A percentile compares a stretch with the other conserved stretches of the same genome.
These are phyloP conservation scores for Podarcis muralis DNA, from an alignment of 2,113 vertebrate species.

Conservation along the genomic window DNA sequence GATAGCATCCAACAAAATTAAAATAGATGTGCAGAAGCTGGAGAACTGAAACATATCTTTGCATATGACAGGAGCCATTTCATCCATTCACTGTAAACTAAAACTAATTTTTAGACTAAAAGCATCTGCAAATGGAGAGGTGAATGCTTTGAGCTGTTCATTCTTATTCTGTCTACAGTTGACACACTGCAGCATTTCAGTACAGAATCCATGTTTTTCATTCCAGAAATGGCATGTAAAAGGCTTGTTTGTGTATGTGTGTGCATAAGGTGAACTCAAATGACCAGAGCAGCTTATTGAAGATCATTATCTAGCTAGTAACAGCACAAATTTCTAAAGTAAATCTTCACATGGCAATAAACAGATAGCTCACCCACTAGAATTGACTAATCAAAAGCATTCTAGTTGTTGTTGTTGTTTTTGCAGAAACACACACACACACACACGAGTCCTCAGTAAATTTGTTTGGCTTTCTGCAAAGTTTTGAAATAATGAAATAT, in stretches of 20 bases:
- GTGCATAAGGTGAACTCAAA: constrained; percentile 35
- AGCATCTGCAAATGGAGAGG: constrained; percentile 51
- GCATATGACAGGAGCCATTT: constrained; percentile 65
- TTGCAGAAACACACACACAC: too few species aligned
- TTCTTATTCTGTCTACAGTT: constrained; percentile 64
- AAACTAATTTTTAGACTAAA: too few species aligned
- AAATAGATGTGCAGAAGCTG: constrained; percentile 35
- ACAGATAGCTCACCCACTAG: background rate
- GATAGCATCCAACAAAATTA: constrained; percentile 47
- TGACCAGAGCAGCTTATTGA: background rate
- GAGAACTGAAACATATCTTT: constrained; percentile 29
- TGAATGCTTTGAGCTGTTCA: constrained; percentile 34
- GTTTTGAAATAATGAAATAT: background rate
- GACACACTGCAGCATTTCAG: constrained; percentile 55
- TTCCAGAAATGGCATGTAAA: constrained; percentile 58
- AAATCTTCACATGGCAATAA: background rate
- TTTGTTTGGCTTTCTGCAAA: background rate
- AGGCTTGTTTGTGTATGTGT: constrained; percentile 13
- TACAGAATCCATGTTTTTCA: constrained; percentile 49
- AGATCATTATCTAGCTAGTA: background rate
- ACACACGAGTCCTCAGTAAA: background rate
- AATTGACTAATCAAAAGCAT: background rate
- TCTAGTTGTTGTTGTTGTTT: background rate
- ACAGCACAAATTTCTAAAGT: background rate
- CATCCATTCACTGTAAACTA: constrained; percentile 47